Base-by-base conservation (phyloP, 2,888 invertebrate species). In the Spodoptera littoralis region DNA sequence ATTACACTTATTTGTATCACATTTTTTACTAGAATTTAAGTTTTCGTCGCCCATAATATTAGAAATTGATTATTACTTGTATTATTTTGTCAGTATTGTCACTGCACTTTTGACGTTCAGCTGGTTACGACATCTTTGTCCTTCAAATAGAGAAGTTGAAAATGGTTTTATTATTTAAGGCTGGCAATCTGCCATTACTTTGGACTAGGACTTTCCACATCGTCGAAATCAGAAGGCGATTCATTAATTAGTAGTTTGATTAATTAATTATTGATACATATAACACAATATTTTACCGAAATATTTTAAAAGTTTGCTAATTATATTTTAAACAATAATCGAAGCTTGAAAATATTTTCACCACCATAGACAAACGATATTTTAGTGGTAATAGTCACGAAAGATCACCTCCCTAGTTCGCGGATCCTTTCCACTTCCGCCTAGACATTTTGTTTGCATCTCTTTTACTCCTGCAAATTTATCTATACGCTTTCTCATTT, bases 1-100 rank as follows among this genome's bases (percentile, higher is more conserved):
- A 95, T 97, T 97, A 83, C 95, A 96, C 85, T 94, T 95, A 82
- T 88, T 90, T 75, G 82, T 82, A 84, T 92, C 90, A 93, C 91
- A 92, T 92, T 88, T 89, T 88, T 88, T 92, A 92, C 92, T 92
- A 87, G 92, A 93, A 93, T 92, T 93, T 93, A 87, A 84, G 78
- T 89, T 92, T 77, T 93, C 92, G 92, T 95, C 95, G 86, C 94
- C 95, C 95, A 95, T 95, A 93, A 85, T 94, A 90, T 82, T 89
- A 80, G 86, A 86, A 84, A 84, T 82, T 84, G 79, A 85, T 44
- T 72, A 85, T 80, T 86, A 84, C 82, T 84, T 84, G 82, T 85
- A 86, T 81, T 86, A 84, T 85, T 87, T 89, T 90, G 88, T 67
- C 71, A 76, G 70, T 80, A 71, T 80, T 77, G 79, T 86, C 87